Conservation (phyloP, 2,888 invertebrate species). For the Eulithis prunata region DNA sequence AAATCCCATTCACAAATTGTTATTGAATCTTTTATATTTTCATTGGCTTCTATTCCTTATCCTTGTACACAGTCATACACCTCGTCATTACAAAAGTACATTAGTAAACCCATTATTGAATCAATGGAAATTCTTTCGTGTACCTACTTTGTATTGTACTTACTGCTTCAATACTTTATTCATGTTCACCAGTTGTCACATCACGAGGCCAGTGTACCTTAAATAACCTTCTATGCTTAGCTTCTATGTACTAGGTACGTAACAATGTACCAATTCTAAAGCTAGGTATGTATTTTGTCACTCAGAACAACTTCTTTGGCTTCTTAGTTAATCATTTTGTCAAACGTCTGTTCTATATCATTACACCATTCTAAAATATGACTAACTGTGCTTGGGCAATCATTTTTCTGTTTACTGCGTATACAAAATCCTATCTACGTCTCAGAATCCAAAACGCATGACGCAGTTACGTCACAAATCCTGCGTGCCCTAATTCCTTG, state of each 20-base stretch:
- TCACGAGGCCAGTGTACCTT: neutral
- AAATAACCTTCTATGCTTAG: neutral
- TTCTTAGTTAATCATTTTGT: slow-evolving; percentile 3
- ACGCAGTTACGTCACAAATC: neutral
- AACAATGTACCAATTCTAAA: neutral
- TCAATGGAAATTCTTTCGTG: neutral
- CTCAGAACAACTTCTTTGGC: slow-evolving; percentile 2
- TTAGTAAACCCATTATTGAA: neutral
- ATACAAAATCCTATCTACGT: too few relatives aligned
- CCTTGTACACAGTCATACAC: slow-evolving; percentile 2
- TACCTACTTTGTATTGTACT: neutral
- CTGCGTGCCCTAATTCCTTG: slow-evolving; percentile 17
- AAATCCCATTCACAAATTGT: slow-evolving; percentile 19
- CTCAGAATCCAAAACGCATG: too few relatives aligned
- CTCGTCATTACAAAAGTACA: neutral
- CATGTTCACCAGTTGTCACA: neutral
- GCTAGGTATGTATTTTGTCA: neutral
- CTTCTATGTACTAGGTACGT: too few relatives aligned
- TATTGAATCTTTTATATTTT: neutral
- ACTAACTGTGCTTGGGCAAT: too few relatives aligned
- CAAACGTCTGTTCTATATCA: neutral
- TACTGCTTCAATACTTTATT: neutral
- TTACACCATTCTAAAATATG: neutral
- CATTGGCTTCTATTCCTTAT: slow-evolving; percentile 3
- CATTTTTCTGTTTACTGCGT: neutral